phyloP scores from a whole-genome alignment of 2,888 invertebrate species.

The Trachelus iudaicus region DNA sequence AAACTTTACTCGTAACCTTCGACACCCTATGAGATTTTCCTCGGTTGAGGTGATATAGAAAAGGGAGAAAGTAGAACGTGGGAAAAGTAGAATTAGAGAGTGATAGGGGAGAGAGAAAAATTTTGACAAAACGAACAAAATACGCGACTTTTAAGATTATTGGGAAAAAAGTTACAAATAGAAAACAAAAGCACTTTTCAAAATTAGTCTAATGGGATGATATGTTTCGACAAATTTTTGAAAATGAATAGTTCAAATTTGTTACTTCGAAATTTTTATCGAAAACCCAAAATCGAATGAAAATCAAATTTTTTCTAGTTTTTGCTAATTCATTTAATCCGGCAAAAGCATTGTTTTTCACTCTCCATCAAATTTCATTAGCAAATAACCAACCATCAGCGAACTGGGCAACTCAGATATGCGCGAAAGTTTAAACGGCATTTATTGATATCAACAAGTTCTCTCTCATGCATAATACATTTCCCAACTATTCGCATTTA shows the following conservation, averaged over 20 bases:
- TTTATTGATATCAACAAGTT: constrained; percentile 29
- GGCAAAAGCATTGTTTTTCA: neutral
- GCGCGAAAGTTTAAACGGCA: constrained; percentile 24
- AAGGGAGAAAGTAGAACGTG: neutral
- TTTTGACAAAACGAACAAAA: neutral
- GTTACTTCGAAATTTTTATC: neutral
- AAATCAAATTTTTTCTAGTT: neutral
- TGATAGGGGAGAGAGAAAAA: neutral
- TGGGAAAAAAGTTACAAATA: neutral
- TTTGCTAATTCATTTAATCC: constrained; percentile 17
- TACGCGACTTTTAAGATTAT: neutral
- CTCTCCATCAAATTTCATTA: constrained; percentile 7
- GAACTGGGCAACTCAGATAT: constrained; percentile 4
- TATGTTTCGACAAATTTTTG: neutral
- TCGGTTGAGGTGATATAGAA: neutral
- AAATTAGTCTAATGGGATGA: neutral
- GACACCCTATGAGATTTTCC: neutral
- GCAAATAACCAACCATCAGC: neutral
- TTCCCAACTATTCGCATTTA: constrained; percentile 27
- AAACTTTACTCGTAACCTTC: neutral
- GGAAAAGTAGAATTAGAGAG: neutral
- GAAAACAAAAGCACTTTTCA: neutral
- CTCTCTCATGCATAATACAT: constrained; percentile 33
- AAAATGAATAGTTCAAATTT: neutral
- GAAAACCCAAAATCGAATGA: neutral